Base-by-base conservation (phyloP, 92 coral and sea anemone genomes). In the Umimayanthus chanpuru region DNA sequence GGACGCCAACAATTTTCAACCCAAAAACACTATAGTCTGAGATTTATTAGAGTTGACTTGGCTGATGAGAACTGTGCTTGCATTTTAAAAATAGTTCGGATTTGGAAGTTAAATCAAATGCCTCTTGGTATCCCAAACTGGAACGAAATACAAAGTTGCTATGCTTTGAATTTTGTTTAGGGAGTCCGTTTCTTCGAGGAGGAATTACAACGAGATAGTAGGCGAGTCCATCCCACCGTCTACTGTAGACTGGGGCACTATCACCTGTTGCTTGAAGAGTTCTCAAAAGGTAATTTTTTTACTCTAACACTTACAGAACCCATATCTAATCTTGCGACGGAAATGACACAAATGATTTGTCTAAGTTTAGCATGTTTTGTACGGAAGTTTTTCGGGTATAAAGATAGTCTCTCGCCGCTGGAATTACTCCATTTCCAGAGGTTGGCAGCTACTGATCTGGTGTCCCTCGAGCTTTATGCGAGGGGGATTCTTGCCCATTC, bases 241-340 rank as follows among this genome's bases (percentile, higher is more conserved):
- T 97, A 89, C 86, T 91, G 98, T 88, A 95, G 94, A 96, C 94
- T 97, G 73, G 99, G 99, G 49, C 99, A 97, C 84, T 91, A 95
- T 93, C 98, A 95, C 92, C 92, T 97, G 91, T 93, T 97, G 92
- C 95, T 96, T 29, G 99, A 97, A 81, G 99, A 95, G 91, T 90
- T 95, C 73, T 95, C 96, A 16, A 97, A 97, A 93, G 99, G 99
- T 97, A 87, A 65, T 58, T 47, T 71, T 8, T 80, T 78, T 15
- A 87, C 67, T 66, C 41, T 87, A 64, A 40, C 86, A 28, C 41
- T 87, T 41, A 40, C 86, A 28, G 77, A 85, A 79, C 76, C 82
- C 89, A 77, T 81, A 38, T 83, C 56, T 83, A 20, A 55, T 39
- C 78, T n/a, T 1, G 23, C 44, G 61, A 44, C 87, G 87, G 87